phyloP scores from a whole-genome alignment of 2,113 vertebrate genomes.

The Mesembrinibis cayennensis region DNA sequence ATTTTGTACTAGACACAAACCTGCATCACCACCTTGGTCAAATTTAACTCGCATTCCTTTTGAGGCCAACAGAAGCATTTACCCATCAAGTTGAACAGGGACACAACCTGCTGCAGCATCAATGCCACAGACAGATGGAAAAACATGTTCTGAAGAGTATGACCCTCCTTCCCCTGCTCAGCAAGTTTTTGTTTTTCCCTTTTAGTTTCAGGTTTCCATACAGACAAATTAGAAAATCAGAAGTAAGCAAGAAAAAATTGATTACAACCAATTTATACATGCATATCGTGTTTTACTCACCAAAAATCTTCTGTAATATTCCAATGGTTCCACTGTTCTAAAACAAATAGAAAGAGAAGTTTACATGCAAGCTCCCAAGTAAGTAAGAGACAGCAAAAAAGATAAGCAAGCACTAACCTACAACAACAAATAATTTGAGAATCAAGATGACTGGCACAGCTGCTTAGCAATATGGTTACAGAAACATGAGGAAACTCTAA shows the following conservation, averaged over 20 bases:
- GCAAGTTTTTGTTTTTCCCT: not conserved
- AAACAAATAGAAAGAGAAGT: constrained; percentile 23
- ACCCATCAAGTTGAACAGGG: not conserved
- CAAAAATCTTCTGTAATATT: constrained; percentile 95
- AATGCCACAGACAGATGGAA: not conserved
- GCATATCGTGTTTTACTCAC: constrained; percentile 72
- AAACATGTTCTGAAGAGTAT: not conserved
- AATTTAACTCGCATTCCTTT: not conserved
- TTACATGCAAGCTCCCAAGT: not conserved
- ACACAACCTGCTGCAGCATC: not conserved
- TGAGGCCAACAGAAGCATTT: not conserved
- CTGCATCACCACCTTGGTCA: not conserved
- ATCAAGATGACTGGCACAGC: not conserved
- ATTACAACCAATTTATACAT: not conserved
- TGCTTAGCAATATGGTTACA: not conserved
- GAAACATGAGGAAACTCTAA: not conserved
- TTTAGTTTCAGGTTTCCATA: not conserved
- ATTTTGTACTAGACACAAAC: not conserved
- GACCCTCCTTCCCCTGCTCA: not conserved
- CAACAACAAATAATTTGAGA: not conserved
- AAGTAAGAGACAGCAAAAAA: not conserved
- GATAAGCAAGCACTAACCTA: not conserved
- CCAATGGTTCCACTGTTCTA: constrained; percentile 93
- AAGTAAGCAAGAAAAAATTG: not conserved
- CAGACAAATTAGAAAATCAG: not conserved